Evolutionary conservation across 1,140 invertebrate species (phyloP).

Genomic region (Drosophila persimilis): DNA sequence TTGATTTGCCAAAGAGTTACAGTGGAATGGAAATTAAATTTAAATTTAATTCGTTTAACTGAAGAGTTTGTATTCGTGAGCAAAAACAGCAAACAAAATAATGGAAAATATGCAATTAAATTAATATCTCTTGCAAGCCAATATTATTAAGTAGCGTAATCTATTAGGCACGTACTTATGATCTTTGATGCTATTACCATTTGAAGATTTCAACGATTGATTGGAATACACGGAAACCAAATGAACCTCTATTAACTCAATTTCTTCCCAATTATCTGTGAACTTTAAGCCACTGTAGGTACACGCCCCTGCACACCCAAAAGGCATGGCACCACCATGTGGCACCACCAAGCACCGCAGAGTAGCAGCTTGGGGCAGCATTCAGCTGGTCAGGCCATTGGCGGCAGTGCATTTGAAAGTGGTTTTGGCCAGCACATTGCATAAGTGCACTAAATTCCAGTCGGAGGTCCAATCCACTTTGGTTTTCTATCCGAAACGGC

Average conservation of each 20-base stretch:
- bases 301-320: constrained; percentile 22
- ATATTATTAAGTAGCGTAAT: too few species aligned
- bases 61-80: too few species aligned
- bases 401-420: constrained; percentile 69
- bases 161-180: too few species aligned
- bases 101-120: too few species aligned
- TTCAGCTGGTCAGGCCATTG: constrained; percentile 51
- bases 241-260: too few species aligned
- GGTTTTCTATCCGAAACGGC: constrained; percentile 68
- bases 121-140: too few species aligned
- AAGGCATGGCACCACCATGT: constrained; percentile 12
- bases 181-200: too few species aligned
- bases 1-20: constrained; percentile 21
- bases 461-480: constrained; percentile 43
- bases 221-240: too few species aligned
- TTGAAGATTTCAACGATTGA: too few species aligned
- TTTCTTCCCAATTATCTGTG: too few species aligned
- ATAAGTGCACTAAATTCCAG: constrained; percentile 77
- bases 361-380: constrained; percentile 16
- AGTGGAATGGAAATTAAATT: constrained; percentile 23
- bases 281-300: too few species aligned
- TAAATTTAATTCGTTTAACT: background rate
- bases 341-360: constrained; percentile 20
- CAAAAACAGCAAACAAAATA: too few species aligned
- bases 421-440: constrained; percentile 73